These are phyloP conservation scores for Vireo altiloquus DNA, from an alignment of 2,113 vertebrate genomes.

Conservation along the genomic window DNA sequence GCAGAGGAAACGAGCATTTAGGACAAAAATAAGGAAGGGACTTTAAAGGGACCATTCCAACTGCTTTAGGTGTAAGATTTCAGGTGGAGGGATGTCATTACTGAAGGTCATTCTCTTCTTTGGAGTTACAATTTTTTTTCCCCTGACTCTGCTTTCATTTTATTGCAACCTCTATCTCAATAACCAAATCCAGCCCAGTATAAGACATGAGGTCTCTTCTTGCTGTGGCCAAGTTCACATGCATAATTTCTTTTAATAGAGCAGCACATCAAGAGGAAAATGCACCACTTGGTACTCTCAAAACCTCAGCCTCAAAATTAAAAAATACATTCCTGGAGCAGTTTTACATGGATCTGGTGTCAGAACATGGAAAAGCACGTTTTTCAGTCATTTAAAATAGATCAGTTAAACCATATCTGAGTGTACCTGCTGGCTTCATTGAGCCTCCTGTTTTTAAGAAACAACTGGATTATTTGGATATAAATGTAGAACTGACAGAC, in stretches of 20 bases:
- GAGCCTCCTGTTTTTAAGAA: background rate
- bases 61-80: background rate
- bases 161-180: constrained; percentile 4
- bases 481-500: background rate
- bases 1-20: background rate
- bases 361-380: background rate
- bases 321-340: constrained; percentile 15
- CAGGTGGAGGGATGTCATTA: background rate
- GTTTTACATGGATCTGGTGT: background rate
- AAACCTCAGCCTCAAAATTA: constrained; percentile 21
- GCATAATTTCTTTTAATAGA: constrained; percentile 63
- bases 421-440: background rate
- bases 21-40: background rate
- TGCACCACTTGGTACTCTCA: constrained; percentile 7
- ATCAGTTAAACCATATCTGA: background rate
- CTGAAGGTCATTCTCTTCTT: constrained; percentile 21
- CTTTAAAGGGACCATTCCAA: background rate
- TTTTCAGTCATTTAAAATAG: background rate
- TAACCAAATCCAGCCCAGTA: constrained; percentile 30
- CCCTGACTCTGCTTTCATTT: background rate
- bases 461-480: background rate
- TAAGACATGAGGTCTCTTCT: constrained; percentile 18
- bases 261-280: constrained; percentile 11
- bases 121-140: background rate
- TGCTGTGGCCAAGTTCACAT: constrained; percentile 31